phyloP scores from a whole-genome alignment of 2,888 invertebrate species.

The Calliopum simillimum region DNA sequence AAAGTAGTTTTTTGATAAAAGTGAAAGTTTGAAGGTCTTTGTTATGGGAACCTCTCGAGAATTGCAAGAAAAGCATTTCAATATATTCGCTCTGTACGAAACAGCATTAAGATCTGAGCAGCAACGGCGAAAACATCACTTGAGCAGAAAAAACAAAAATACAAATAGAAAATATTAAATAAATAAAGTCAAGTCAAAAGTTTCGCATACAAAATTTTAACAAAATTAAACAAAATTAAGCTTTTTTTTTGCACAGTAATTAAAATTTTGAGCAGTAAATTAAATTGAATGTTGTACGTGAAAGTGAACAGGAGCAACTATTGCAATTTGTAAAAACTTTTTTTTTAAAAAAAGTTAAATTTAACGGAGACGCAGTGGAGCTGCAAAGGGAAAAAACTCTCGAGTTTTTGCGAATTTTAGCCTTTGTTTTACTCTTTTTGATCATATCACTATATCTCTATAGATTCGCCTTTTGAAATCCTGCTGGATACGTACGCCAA shows the following conservation, averaged over 20 bases:
- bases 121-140: constrained; percentile 27
- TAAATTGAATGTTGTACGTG: too few species aligned
- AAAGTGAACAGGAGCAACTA: too few species aligned
- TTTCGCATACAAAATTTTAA: constrained; percentile 13
- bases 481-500: too few species aligned
- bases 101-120: constrained; percentile 22
- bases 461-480: constrained; percentile 62
- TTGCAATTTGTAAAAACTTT: constrained; percentile 17
- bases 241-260: too few species aligned
- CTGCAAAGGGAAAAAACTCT: constrained; percentile 65
- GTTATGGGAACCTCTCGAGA: neutral
- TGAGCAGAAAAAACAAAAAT: neutral
- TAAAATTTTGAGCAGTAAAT: too few species aligned
- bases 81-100: constrained; percentile 2
- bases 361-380: constrained; percentile 64
- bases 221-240: constrained; percentile 3
- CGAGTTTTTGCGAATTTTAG: constrained; percentile 65
- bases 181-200: neutral
- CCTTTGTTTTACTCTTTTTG: constrained; percentile 64
- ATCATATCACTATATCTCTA: constrained; percentile 65
- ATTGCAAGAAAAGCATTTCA: neutral
- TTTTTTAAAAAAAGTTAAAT: constrained; percentile 38
- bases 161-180: neutral
- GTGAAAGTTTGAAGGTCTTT: too few species aligned
- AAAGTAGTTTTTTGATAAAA: too few species aligned